phyloP scores from a whole-genome alignment of 2,888 invertebrate species.

The Miltochrista miniata region DNA sequence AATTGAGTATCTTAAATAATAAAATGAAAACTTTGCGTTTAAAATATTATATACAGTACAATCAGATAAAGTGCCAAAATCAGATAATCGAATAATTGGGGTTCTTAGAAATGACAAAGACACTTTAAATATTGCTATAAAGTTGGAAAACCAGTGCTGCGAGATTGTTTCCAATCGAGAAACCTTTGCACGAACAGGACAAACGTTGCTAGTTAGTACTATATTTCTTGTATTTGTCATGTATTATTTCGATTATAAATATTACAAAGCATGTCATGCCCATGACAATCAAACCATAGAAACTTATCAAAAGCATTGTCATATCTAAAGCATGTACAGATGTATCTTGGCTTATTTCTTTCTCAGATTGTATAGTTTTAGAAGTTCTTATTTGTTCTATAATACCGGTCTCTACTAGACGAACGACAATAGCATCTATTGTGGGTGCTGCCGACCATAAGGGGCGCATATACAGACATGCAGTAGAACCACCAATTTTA shows the following conservation, averaged over 20 bases:
- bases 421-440: conserved; percentile 34
- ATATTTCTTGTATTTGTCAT: conserved; percentile 23
- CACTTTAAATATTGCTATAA: too few relatives aligned
- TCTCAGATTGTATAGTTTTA: conserved; percentile 5
- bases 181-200: too few relatives aligned
- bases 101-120: too few relatives aligned
- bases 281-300: conserved; percentile 46
- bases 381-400: neutral
- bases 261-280: conserved; percentile 43
- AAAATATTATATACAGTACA: too few relatives aligned
- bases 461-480: conserved; percentile 52
- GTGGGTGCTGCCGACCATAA: conserved; percentile 55
- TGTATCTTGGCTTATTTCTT: conserved; percentile 1
- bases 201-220: too few relatives aligned
- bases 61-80: too few relatives aligned
- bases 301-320: conserved; percentile 46
- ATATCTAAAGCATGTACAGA: conserved; percentile 39
- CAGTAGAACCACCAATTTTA: conserved; percentile 35
- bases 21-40: too few relatives aligned
- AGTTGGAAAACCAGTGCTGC: too few relatives aligned
- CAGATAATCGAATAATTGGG: too few relatives aligned
- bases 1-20: too few relatives aligned
- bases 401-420: conserved; percentile 46
- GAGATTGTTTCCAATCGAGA: too few relatives aligned
- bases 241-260: conserved; percentile 47